Evolutionary conservation across 2,797 vertebrate genomes (phyloP).

Genomic region (Pteropus rufus): DNA sequence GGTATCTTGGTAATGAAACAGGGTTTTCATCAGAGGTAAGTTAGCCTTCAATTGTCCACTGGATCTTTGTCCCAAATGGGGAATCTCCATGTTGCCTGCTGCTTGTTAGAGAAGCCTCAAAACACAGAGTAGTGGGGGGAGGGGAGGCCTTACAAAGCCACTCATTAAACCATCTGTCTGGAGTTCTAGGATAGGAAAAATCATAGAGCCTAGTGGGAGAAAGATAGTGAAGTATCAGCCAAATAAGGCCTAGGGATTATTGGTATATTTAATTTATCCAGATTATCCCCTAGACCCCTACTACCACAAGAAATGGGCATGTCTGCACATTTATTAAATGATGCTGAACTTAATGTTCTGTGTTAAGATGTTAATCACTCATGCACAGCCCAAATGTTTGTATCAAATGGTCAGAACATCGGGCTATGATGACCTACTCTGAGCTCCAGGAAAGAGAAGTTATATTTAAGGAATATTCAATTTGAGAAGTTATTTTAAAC

Average conservation of each 20-base stretch:
- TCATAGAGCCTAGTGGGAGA: not conserved
- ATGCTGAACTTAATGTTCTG: not conserved
- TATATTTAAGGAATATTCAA: conserved; percentile 32
- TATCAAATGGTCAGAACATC: not conserved
- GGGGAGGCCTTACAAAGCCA: not conserved
- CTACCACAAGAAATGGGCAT: not conserved
- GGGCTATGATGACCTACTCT: not conserved
- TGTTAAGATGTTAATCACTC: not conserved
- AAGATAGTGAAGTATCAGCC: not conserved
- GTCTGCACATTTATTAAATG: not conserved
- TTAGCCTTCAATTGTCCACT: not conserved
- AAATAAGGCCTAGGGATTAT: not conserved
- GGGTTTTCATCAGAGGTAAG: not conserved
- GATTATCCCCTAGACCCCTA: not conserved
- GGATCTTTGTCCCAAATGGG: not conserved
- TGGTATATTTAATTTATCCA: not conserved
- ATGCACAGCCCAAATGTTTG: not conserved
- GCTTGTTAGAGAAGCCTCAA: not conserved
- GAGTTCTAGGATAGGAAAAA: not conserved
- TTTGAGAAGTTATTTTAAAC: conserved; percentile 14
- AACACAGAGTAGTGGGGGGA: not conserved
- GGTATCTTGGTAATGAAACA: not conserved
- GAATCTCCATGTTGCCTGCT: not conserved
- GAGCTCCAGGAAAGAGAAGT: not conserved
- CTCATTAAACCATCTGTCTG: not conserved